These are phyloP conservation scores for Macropus fuliginosus DNA, from an alignment of 2,797 vertebrate species.

Conservation along the genomic window DNA sequence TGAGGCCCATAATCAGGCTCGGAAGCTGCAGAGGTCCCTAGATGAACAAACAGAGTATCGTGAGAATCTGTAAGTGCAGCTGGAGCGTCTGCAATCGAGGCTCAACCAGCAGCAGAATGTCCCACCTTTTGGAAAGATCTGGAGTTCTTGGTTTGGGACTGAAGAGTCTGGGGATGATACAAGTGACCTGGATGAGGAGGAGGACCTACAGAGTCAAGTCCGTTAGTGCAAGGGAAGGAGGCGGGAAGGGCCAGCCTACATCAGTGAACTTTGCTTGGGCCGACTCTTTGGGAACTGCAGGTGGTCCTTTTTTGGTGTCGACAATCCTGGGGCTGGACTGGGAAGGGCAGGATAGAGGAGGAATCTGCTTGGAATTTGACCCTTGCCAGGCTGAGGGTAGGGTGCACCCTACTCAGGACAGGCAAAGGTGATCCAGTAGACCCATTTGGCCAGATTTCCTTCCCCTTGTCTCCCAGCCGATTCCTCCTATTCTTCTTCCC, in stretches of 20 bases:
- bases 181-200: slow-evolving; percentile 93
- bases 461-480: not conserved
- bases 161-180: slow-evolving; percentile 88
- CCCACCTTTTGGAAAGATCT: slow-evolving; percentile 93
- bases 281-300: not conserved
- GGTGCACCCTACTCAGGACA: not conserved
- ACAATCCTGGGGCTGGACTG: not conserved
- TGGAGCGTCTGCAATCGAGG: slow-evolving; percentile 97
- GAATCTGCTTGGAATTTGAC: not conserved
- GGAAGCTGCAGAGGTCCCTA: slow-evolving; percentile 95
- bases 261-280: not conserved
- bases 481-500: not conserved
- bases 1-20: slow-evolving; percentile 95
- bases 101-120: slow-evolving; percentile 93
- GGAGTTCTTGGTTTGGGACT: slow-evolving; percentile 88
- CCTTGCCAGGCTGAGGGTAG: not conserved
- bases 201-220: slow-evolving; percentile 94
- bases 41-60: slow-evolving; percentile 97
- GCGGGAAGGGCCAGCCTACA: not conserved
- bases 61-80: slow-evolving; percentile 95
- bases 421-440: not conserved
- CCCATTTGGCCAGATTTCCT: not conserved
- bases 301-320: not conserved
- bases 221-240: slow-evolving; percentile 82
- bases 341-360: not conserved